These are phyloP conservation scores for Zosterops borbonicus DNA, from an alignment of 2,113 vertebrate genomes.

Conservation along the genomic window DNA sequence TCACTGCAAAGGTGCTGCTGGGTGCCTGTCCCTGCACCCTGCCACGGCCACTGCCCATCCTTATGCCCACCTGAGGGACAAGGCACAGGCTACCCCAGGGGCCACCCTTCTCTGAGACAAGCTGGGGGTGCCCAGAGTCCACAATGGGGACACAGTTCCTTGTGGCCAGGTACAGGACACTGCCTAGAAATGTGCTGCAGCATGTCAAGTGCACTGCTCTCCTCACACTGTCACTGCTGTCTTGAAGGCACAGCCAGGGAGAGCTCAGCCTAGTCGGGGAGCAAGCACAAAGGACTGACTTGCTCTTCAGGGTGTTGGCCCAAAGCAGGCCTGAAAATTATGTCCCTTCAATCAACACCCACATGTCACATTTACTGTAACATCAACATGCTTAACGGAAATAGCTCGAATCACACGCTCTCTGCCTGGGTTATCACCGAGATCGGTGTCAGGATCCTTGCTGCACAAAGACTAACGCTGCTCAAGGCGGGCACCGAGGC, in stretches of 20 bases:
- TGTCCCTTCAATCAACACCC: slow-evolving; percentile 54
- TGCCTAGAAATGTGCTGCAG: neutral
- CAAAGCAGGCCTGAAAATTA: slow-evolving; percentile 49
- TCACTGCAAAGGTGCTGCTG: neutral
- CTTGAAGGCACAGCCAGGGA: neutral
- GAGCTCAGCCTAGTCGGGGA: neutral
- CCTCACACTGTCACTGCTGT: neutral
- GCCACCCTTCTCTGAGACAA: neutral
- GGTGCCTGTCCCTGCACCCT: neutral
- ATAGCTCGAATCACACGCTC: neutral
- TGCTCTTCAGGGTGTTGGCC: neutral
- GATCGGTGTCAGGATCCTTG: slow-evolving; percentile 27
- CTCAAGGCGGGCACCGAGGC: neutral
- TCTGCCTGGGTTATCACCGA: slow-evolving; percentile 19
- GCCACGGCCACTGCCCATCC: neutral
- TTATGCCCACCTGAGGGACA: neutral
- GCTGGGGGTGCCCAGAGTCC: neutral
- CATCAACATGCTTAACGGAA: slow-evolving; percentile 43
- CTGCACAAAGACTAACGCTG: slow-evolving; percentile 52
- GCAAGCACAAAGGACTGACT: neutral
- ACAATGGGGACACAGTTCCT: neutral
- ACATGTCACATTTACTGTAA: slow-evolving; percentile 45
- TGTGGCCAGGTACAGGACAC: neutral
- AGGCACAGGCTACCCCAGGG: neutral
- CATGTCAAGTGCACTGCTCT: fast-evolving